Evolutionary conservation across 1,140 invertebrate genomes (phyloP).

Genomic region (Drosophila novamexicana): DNA sequence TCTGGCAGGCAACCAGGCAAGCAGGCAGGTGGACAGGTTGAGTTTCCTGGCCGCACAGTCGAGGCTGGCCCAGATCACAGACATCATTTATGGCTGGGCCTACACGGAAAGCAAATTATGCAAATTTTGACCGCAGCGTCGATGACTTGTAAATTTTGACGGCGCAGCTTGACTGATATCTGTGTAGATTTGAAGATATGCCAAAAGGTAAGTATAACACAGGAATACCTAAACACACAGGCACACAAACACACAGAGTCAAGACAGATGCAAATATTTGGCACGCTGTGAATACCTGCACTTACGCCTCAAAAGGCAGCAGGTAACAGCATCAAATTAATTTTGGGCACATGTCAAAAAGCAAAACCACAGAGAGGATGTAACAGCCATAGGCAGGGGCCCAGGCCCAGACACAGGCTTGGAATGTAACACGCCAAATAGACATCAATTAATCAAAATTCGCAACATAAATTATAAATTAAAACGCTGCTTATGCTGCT

Average conservation of each 20-base stretch:
- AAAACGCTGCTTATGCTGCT: slow-evolving; percentile 60
- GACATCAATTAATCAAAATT: slow-evolving; percentile 76
- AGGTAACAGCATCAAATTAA: slow-evolving; percentile 50
- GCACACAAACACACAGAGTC: slow-evolving; percentile 15
- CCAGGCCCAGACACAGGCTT: neutral
- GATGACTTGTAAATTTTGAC: slow-evolving; percentile 79
- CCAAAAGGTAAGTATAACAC: slow-evolving; percentile 44
- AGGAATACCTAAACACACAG: slow-evolving; percentile 19
- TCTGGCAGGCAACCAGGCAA: neutral
- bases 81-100: slow-evolving; percentile 66
- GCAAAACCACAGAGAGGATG: slow-evolving; percentile 57
- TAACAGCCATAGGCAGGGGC: neutral
- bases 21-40: neutral
- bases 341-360: slow-evolving; percentile 71
- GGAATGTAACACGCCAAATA: slow-evolving; percentile 61
- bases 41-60: neutral
- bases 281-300: slow-evolving; percentile 30
- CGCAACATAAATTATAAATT: slow-evolving; percentile 79
- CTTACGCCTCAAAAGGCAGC: slow-evolving; percentile 33
- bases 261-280: slow-evolving; percentile 64
- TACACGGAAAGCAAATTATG: slow-evolving; percentile 77
- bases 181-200: slow-evolving; percentile 71
- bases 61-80: slow-evolving; percentile 46
- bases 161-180: slow-evolving; percentile 26
- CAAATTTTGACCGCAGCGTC: slow-evolving; percentile 72